Evolutionary conservation across 2,888 invertebrate species (phyloP).

Genomic region (Oligia latruncula): DNA sequence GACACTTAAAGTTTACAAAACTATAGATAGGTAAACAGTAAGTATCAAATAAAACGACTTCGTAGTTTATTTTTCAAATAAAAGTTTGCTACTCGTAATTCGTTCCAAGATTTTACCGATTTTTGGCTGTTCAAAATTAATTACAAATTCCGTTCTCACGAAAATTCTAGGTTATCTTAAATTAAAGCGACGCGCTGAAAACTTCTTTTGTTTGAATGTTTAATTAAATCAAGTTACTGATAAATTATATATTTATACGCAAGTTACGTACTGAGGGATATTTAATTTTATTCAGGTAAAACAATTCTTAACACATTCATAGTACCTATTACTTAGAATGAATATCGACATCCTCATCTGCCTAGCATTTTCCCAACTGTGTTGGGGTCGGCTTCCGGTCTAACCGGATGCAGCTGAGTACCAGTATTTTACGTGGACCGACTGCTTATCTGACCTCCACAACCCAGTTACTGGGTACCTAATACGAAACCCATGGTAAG

Average conservation of each 20-base stretch:
- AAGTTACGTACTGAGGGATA: background rate
- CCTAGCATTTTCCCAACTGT: no score
- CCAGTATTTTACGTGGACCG: no score
- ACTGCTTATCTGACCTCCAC: no score
- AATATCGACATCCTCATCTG: background rate
- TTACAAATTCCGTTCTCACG: slow-evolving; percentile 30
- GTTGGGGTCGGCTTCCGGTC: no score
- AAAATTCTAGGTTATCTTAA: slow-evolving; percentile 21
- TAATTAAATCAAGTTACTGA: slow-evolving; percentile 6
- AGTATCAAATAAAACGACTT: slow-evolving; percentile 1
- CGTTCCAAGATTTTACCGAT: slow-evolving; percentile 15
- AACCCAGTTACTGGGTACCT: no score
- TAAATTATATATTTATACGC: background rate
- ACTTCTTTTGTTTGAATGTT: slow-evolving; percentile 9
- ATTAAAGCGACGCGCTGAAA: slow-evolving; percentile 4
- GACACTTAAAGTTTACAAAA: no score
- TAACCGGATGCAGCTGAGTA: no score
- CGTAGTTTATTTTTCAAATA: slow-evolving; percentile 34
- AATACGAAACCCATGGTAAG: no score
- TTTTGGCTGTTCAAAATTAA: slow-evolving; percentile 26
- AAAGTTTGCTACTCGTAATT: slow-evolving; percentile 30
- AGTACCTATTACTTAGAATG: background rate
- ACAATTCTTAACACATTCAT: background rate
- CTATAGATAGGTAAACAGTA: background rate
- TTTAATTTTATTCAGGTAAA: background rate